Conservation (phyloP, 2,888 invertebrate genomes). For the Griposia aprilina region DNA sequence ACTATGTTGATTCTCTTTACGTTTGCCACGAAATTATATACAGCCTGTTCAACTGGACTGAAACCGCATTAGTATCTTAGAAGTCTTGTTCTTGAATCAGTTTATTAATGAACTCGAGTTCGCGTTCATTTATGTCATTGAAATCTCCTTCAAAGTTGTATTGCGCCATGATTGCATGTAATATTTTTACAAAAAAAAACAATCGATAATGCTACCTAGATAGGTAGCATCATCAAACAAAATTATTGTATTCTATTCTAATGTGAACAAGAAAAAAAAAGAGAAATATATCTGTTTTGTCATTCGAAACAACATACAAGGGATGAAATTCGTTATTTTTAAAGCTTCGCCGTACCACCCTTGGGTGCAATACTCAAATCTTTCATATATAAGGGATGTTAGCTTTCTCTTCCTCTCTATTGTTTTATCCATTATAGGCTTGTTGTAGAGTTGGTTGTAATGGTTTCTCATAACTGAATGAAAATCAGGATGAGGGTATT, state of each 20-base stretch:
- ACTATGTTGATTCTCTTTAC: slow-evolving; percentile 69
- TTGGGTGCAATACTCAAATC: not conserved
- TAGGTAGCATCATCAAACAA: too few relatives aligned
- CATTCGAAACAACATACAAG: not conserved
- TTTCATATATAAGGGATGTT: not conserved
- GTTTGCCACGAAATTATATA: slow-evolving; percentile 73
- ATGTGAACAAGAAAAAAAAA: too few relatives aligned
- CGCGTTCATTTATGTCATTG: slow-evolving; percentile 61
- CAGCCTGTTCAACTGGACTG: slow-evolving; percentile 69
- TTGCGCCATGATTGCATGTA: slow-evolving; percentile 52
- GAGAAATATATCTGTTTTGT: not conserved
- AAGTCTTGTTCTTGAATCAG: slow-evolving; percentile 71
- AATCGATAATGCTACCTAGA: too few relatives aligned
- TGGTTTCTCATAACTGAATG: not conserved
- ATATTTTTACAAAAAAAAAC: too few relatives aligned
- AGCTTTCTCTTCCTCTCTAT: not conserved
- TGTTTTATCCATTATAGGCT: not conserved
- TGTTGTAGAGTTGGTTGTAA: not conserved
- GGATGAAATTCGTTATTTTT: not conserved
- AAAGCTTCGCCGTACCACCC: not conserved
- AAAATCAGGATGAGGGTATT: not conserved
- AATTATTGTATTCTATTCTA: too few relatives aligned
- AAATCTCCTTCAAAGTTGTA: slow-evolving; percentile 72
- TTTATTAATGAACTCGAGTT: slow-evolving; percentile 71
- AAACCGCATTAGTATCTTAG: slow-evolving; percentile 64